phyloP scores from a whole-genome alignment of 2,797 vertebrate genomes.

The Phylloscopus collybita region DNA sequence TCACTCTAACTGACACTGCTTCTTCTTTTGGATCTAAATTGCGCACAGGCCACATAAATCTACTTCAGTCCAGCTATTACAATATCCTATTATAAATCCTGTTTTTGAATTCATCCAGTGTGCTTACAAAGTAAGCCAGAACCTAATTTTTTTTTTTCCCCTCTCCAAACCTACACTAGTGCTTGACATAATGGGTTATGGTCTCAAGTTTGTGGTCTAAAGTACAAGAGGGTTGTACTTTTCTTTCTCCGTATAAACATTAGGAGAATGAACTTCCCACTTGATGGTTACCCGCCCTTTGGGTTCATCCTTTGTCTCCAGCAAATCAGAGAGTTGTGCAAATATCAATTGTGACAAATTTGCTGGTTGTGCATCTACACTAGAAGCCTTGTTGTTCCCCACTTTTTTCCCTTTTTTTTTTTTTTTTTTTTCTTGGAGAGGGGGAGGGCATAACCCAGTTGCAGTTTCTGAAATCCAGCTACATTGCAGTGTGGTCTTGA shows the following conservation, averaged over 20 bases:
- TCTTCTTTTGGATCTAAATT: constrained; percentile 31
- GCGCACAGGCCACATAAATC: neutral
- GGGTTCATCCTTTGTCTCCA: neutral
- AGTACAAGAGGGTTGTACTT: neutral
- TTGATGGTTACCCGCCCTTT: neutral
- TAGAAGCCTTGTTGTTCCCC: neutral
- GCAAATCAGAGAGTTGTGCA: neutral
- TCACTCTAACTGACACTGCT: neutral
- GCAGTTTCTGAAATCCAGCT: neutral
- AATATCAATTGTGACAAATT: neutral
- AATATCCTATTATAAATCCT: neutral
- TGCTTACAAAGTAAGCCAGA: constrained; percentile 20
- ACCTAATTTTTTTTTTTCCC: neutral
- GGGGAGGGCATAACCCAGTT: neutral
- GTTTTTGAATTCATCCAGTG: neutral
- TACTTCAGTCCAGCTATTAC: neutral
- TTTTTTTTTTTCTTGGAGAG: neutral
- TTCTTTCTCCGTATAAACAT: neutral
- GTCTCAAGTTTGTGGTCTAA: neutral
- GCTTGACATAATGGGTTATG: neutral
- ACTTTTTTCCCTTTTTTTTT: neutral
- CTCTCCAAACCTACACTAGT: neutral
- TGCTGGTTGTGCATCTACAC: neutral
- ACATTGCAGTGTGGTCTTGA: neutral
- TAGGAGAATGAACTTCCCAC: neutral